phyloP scores from a whole-genome alignment of 1,140 invertebrate genomes.

The Aporrectodea caliginosa region DNA sequence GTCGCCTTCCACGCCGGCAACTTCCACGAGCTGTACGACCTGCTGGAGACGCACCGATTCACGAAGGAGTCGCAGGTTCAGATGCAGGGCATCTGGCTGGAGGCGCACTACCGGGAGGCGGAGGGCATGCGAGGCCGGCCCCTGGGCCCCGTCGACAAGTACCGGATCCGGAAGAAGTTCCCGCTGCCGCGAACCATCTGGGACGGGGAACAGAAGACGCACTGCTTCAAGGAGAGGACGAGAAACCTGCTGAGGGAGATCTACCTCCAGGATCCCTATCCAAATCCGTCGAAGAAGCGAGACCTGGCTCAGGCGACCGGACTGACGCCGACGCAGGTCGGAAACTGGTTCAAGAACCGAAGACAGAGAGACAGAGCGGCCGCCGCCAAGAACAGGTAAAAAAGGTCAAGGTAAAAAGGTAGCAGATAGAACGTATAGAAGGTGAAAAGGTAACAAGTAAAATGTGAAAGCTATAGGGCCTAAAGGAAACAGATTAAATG shows the following conservation, averaged over 20 bases:
- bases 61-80: slow-evolving; percentile 94
- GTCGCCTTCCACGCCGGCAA: slow-evolving; percentile 95
- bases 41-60: slow-evolving; percentile 94
- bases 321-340: slow-evolving; percentile 96
- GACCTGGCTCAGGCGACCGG: slow-evolving; percentile 95
- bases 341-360: slow-evolving; percentile 99
- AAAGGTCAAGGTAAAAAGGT: too few relatives aligned
- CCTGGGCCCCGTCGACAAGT: slow-evolving; percentile 98
- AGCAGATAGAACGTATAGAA: too few relatives aligned
- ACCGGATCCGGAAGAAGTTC: slow-evolving; percentile 97
- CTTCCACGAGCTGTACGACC: slow-evolving; percentile 86
- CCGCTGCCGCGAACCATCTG: slow-evolving; percentile 96
- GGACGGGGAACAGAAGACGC: slow-evolving; percentile 99
- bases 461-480: too few relatives aligned
- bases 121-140: slow-evolving; percentile 91
- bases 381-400: slow-evolving; percentile 95
- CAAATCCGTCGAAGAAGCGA: slow-evolving; percentile 96
- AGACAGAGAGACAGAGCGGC: slow-evolving; percentile 96
- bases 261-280: slow-evolving; percentile 98
- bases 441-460: too few relatives aligned
- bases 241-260: slow-evolving; percentile 89
- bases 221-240: slow-evolving; percentile 99
- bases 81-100: slow-evolving; percentile 89
- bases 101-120: slow-evolving; percentile 97
- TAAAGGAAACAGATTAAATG: too few relatives aligned